Evolutionary conservation across 2,888 invertebrate species (phyloP).

Genomic region (Micoletzkya japonica): DNA sequence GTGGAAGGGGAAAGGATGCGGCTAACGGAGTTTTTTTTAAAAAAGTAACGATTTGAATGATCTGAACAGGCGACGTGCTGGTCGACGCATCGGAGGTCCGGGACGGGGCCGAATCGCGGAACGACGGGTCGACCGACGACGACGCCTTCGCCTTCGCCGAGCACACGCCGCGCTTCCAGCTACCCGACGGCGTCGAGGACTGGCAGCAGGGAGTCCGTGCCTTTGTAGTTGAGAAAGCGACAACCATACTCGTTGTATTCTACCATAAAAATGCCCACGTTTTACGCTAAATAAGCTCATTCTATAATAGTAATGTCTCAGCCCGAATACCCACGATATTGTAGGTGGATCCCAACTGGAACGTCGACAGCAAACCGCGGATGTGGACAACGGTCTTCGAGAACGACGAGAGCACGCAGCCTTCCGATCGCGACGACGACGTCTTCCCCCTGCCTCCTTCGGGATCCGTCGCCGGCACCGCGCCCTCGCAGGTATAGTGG

Average conservation of each 20-base stretch:
- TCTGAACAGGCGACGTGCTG: conserved; percentile 3
- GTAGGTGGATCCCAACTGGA: neutral
- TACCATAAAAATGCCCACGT: no score
- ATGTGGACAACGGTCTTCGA: conserved; percentile 64
- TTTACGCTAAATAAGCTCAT: no score
- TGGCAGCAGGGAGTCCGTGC: conserved; percentile 18
- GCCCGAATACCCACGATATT: conserved; percentile 3
- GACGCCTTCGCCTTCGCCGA: conserved; percentile 21
- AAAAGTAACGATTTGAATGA: no score
- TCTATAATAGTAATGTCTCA: no score
- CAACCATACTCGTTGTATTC: no score
- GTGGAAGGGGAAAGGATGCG: neutral
- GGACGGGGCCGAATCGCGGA: conserved; percentile 24
- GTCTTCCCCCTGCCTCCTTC: conserved; percentile 37
- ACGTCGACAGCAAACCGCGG: conserved; percentile 29
- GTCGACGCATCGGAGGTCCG: conserved; percentile 18
- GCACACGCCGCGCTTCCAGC: conserved; percentile 1
- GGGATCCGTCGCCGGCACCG: neutral
- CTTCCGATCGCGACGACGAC: conserved; percentile 36
- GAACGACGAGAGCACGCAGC: conserved; percentile 46
- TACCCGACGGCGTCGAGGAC: conserved; percentile 25
- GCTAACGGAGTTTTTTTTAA: no score
- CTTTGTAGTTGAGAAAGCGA: no score
- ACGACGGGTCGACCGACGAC: conserved; percentile 17
- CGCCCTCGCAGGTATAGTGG: no score